phyloP scores from a whole-genome alignment of 2,888 invertebrate genomes.

The Argyresthia albistria region DNA sequence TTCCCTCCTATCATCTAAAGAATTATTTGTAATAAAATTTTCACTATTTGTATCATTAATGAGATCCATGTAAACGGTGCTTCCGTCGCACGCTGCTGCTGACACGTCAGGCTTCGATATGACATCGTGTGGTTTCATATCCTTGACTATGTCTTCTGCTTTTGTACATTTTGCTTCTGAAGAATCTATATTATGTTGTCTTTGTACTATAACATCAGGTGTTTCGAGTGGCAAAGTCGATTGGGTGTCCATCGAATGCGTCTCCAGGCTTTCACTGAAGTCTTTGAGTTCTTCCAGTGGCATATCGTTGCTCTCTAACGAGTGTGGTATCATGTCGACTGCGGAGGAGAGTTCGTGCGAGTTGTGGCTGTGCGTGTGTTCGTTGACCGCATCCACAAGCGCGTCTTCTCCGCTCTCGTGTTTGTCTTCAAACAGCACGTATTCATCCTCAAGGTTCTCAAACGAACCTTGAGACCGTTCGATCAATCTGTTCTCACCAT shows the following conservation, averaged over 20 bases:
- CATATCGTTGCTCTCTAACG: background rate
- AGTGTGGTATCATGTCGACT: background rate
- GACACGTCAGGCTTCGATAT: background rate
- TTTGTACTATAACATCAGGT: slow-evolving; percentile 6
- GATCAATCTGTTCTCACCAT: no score
- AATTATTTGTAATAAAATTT: slow-evolving; percentile 23
- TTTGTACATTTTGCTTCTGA: slow-evolving; percentile 1
- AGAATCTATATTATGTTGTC: background rate
- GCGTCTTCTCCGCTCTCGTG: background rate
- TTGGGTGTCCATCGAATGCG: slow-evolving; percentile 2
- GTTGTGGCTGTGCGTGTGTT: background rate
- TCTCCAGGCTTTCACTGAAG: slow-evolving; percentile 1
- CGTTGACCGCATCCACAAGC: background rate
- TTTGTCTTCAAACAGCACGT: background rate
- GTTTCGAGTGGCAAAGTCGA: slow-evolving; percentile 4
- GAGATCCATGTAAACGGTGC: slow-evolving; percentile 54
- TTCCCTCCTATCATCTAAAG: slow-evolving; percentile 21
- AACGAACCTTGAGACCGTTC: no score
- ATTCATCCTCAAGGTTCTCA: background rate
- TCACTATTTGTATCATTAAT: slow-evolving; percentile 37
- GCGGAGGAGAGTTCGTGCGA: background rate
- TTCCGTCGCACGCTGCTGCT: slow-evolving; percentile 16
- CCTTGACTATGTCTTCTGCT: background rate
- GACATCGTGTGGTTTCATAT: background rate
- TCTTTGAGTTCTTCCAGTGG: background rate